A percentile compares a stretch with the other conserved stretches of the same genome.
phyloP scores from a whole-genome alignment of 2,888 invertebrate species.

The Scelioninae gen. 2 region DNA sequence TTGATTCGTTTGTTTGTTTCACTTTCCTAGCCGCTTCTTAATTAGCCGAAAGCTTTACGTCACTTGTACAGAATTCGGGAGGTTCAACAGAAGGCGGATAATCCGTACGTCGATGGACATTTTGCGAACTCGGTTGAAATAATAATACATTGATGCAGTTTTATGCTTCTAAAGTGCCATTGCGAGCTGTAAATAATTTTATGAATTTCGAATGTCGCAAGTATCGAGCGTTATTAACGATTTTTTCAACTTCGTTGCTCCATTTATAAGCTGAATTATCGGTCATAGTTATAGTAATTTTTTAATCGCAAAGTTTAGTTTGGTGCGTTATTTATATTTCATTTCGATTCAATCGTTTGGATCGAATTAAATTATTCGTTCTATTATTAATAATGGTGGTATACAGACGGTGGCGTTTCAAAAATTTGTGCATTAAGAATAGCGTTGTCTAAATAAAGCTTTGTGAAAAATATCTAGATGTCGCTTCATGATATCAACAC shows the following conservation, averaged over 20 bases:
- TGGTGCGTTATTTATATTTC: conserved; percentile 40
- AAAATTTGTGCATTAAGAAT: conserved; percentile 44
- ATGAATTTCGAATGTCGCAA: conserved; percentile 53
- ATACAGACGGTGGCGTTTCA: conserved; percentile 29
- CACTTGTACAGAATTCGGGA: conserved; percentile 49
- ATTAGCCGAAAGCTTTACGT: conserved; percentile 49
- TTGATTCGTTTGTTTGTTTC: conserved; percentile 20
- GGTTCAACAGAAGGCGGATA: conserved; percentile 22
- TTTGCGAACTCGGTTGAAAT: conserved; percentile 50
- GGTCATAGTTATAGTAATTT: conserved; percentile 35
- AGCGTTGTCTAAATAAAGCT: conserved; percentile 55
- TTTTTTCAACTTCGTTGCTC: conserved; percentile 46
- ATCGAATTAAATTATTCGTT: conserved; percentile 45
- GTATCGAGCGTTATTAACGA: conserved; percentile 48
- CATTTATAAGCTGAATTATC: conserved; percentile 47
- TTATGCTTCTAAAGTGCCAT: conserved; percentile 58
- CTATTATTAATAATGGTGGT: conserved; percentile 17
- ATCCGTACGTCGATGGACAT: conserved; percentile 33
- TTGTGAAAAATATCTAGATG: conserved; percentile 57
- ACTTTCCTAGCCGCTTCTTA: conserved; percentile 20
- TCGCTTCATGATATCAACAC: conserved; percentile 57
- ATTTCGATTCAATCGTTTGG: conserved; percentile 30
- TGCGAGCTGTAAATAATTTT: conserved; percentile 58
- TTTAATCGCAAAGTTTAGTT: conserved; percentile 52
- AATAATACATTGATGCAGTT: conserved; percentile 55